These are phyloP conservation scores for Protodeltote pygarga DNA, from an alignment of 2,888 invertebrate species.

Conservation along the genomic window DNA sequence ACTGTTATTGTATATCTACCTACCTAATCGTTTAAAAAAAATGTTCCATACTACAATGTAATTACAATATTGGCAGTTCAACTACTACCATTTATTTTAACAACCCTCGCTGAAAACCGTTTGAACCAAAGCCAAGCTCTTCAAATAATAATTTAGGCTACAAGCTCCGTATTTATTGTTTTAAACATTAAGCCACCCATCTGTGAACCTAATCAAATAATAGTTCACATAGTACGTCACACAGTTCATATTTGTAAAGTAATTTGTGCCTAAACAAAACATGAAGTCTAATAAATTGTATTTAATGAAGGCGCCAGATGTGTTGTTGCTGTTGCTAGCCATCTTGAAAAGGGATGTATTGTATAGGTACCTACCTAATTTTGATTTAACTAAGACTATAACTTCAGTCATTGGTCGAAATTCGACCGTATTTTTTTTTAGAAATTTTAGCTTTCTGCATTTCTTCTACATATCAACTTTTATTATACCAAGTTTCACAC, in stretches of 20 bases:
- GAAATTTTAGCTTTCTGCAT: too few species aligned
- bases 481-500: too few species aligned
- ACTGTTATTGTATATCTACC: too few species aligned
- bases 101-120: background rate
- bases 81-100: too few species aligned
- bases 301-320: conserved; percentile 39
- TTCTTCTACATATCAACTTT: too few species aligned
- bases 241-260: conserved; percentile 30
- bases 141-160: background rate
- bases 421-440: too few species aligned
- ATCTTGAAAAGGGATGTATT: conserved; percentile 4
- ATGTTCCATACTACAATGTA: too few species aligned
- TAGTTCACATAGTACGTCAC: conserved; percentile 29
- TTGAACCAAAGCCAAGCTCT: background rate
- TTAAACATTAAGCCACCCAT: conserved; percentile 17
- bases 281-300: conserved; percentile 22
- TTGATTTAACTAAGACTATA: background rate
- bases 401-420: background rate
- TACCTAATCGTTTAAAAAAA: too few species aligned
- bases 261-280: conserved; percentile 26
- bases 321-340: conserved; percentile 29
- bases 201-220: conserved; percentile 42
- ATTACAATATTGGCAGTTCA: too few species aligned
- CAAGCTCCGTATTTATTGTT: background rate
- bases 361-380: conserved; percentile 1